Evolutionary conservation across 2,113 vertebrate genomes (phyloP), one percentile per base, ranked within the genome.

Genomic region (Phyllopteryx taeniolatus): DNA sequence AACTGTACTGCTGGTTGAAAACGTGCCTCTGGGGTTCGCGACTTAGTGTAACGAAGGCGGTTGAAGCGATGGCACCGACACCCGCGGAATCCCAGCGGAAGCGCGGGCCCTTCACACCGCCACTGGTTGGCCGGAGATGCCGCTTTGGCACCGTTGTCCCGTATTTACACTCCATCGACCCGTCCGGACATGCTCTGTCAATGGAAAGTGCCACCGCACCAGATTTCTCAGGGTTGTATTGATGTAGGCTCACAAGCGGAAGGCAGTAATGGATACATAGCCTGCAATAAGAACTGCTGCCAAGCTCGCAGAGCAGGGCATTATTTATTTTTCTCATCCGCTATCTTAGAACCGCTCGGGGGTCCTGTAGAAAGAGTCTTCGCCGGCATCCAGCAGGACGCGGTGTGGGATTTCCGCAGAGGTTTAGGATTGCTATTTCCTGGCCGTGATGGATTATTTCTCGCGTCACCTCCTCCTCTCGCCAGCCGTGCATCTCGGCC

Each of bases 161-260:
- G 86, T 90, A 90, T 92, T 92, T 91, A 92, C 89, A 91, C 87
- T 81, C 92, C 92, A 93, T 91, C 89, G 92, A 93, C 85, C 90
- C 87, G 67, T 79, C 79, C 80, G 90, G 90, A 92, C 89, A 85
- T 71, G 85, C 87, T 91, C 90, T 91, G 88, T 92, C 90, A 89
- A 87, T 86, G 86, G 81, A 82, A 87, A 86, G 87, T 81, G 88
- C 88, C 82, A 76, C 79, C 84, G 81, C 81, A 81, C 81, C 82
- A 83, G 84, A 80, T 83, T 90, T 83, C 87, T 83, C 83, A 11
- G 53, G 77, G 65, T 80, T 17, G 76, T 91, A 92, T 91, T 86
- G 92, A 92, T 82, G 90, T 61, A 74, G 60, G 85, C 88, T 87
- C 88, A 90, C 88, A 78, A 75, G 91, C 90, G 90, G 86, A 88